Evolutionary conservation across 2,797 vertebrate species (phyloP), one percentile per base, ranked within the genome.

Genomic region (Fistularia tabacaria): DNA sequence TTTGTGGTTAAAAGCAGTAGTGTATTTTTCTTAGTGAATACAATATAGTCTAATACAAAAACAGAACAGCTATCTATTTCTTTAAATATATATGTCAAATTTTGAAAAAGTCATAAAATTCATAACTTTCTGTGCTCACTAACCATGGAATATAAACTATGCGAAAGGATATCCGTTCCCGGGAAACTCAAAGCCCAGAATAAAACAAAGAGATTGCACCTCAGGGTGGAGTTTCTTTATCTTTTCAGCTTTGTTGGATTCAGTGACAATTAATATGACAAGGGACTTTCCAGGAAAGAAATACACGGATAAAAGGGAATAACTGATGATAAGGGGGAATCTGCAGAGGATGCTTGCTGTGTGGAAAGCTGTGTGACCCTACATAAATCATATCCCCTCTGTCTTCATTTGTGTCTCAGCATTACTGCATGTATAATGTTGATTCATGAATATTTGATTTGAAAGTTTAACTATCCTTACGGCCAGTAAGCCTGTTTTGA

Each of bases 381-480:
- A 71, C 75, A 76, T 84, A 71, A 73, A 83, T 77, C 49, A 69
- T 58, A 42, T 42, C 12, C 62, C 71, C 10, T 48, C 25, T 25
- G 25, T 25, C 25, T 25, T 25, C 2, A 25, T 25, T 55, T 59
- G 48, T 55, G 39, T n/a, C 62, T 49, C 59, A 54, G 62, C 55
- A 61, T 59, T 48, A 66, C 54, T 59, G 68, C 67, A 69, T 66
- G 46, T 66, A 63, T 66, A 56, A 62, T 68, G 57, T 66, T 69
- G 57, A 66, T 62, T 73, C 59, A 74, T 78, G 62, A 71, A 77
- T 76, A 71, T 81, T 74, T 69, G 8, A 74, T 65, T 66, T 61
- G 8, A 70, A 64, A 62, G 50, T 51, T 60, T 49, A 59, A 14
- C 44, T 60, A 15, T 9, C 13, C 60, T 62, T 46, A 36, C 43